These are phyloP conservation scores for Germaria angustata DNA, from an alignment of 2,888 invertebrate genomes.

Conservation along the genomic window DNA sequence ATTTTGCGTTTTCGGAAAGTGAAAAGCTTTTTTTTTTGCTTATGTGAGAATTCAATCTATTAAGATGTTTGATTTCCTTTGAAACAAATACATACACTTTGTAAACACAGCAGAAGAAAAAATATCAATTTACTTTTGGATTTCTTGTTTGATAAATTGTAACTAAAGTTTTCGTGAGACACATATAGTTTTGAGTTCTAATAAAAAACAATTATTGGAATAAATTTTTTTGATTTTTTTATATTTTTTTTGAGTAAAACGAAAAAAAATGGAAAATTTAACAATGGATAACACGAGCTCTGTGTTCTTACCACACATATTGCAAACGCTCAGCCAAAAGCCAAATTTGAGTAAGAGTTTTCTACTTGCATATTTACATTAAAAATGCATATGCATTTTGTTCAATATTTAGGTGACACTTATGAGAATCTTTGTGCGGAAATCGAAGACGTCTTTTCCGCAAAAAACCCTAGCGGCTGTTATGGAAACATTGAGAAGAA, in stretches of 20 bases:
- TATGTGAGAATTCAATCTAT: no score
- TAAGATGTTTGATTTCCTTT: no score
- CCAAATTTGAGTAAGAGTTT: slow-evolving; percentile 59
- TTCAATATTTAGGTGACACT: slow-evolving; percentile 66
- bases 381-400: not conserved
- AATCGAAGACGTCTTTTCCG: slow-evolving; percentile 44
- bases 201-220: not conserved
- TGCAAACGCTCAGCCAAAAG: slow-evolving; percentile 60
- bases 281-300: slow-evolving; percentile 59
- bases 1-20: no score
- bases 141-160: not conserved
- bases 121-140: not conserved
- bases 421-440: slow-evolving; percentile 64
- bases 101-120: no score
- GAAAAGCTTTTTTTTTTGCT: no score
- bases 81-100: no score
- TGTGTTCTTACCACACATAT: slow-evolving; percentile 59
- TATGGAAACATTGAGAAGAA: slow-evolving; percentile 32
- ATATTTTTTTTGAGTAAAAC: not conserved
- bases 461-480: slow-evolving; percentile 15
- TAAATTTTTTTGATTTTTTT: not conserved
- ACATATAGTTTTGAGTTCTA: not conserved
- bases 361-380: not conserved
- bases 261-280: slow-evolving; percentile 23
- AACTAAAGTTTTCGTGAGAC: no score